Percentiles rank a stretch among this genome's conserved stretches.
Conservation (phyloP, 2,113 vertebrate genomes). For the Microcebus lehilahytsara region DNA sequence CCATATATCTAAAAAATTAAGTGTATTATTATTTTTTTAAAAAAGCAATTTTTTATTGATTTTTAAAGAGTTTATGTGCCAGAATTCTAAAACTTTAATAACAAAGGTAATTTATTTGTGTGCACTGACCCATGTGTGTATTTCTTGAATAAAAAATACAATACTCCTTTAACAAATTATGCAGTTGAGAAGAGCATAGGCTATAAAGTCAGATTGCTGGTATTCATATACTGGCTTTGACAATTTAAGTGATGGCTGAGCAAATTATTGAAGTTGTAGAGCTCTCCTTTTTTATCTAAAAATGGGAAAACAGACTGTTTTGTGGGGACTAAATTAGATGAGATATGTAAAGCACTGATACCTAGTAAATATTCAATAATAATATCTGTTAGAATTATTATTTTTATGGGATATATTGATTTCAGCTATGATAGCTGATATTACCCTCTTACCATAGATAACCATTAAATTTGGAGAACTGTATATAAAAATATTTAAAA, state of each 20-base stretch:
- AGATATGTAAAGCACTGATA: not conserved
- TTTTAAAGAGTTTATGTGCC: not conserved
- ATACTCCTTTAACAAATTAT: not conserved
- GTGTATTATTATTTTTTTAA: not conserved
- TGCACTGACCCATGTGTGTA: not conserved
- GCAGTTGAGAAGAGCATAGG: not conserved
- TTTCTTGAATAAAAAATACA: not conserved
- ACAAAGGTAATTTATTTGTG: not conserved
- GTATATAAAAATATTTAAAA: not conserved
- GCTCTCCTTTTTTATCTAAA: not conserved
- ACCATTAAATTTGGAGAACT: not conserved
- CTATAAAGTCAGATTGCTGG: not conserved
- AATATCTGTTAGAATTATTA: not conserved
- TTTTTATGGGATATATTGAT: not conserved
- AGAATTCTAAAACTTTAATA: not conserved
- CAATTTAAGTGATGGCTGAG: not conserved
- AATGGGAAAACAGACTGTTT: not conserved
- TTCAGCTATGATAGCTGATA: not conserved
- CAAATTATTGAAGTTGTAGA: not conserved
- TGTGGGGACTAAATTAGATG: not conserved
- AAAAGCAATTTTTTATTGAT: not conserved
- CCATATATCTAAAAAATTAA: not conserved
- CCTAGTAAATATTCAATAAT: not conserved
- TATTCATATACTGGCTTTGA: not conserved
- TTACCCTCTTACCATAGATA: not conserved